A percentile compares a stretch with the other conserved stretches of the same genome.
Evolutionary conservation across 2,113 vertebrate species (phyloP).

Genomic region (Thomomys bottae): DNA sequence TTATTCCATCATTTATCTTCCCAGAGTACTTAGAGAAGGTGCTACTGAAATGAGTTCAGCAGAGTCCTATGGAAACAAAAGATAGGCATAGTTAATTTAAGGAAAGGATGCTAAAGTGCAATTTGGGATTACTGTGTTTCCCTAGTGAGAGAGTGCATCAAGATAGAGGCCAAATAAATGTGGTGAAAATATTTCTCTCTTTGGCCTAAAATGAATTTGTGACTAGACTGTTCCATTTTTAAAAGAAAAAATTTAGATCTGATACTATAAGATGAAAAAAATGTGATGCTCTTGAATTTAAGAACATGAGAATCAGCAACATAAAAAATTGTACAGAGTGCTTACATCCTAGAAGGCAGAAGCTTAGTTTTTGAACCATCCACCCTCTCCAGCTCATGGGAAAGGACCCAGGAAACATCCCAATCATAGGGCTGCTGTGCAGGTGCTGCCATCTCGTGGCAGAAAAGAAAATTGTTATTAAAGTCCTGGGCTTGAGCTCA

Average conservation of each 20-base stretch:
- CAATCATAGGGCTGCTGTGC: not conserved
- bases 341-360: not conserved
- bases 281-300: conserved; percentile 2
- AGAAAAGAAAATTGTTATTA: not conserved
- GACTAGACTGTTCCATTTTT: not conserved
- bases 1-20: not conserved
- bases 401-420: too few relatives aligned
- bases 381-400: too few relatives aligned
- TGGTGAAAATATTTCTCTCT: not conserved
- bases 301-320: conserved; percentile 9
- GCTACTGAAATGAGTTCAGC: not conserved
- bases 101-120: not conserved
- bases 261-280: not conserved
- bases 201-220: not conserved
- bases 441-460: conserved; percentile 74
- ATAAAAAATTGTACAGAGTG: not conserved
- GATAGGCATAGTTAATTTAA: not conserved
- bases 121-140: not conserved
- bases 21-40: not conserved
- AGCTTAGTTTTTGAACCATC: not conserved
- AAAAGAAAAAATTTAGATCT: conserved; percentile 37
- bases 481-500: too few relatives aligned
- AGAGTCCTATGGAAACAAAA: not conserved
- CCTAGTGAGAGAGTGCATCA: not conserved
- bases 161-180: not conserved